Evolutionary conservation across 1,140 invertebrate species (phyloP).

Genomic region (Megalopta genalis): DNA sequence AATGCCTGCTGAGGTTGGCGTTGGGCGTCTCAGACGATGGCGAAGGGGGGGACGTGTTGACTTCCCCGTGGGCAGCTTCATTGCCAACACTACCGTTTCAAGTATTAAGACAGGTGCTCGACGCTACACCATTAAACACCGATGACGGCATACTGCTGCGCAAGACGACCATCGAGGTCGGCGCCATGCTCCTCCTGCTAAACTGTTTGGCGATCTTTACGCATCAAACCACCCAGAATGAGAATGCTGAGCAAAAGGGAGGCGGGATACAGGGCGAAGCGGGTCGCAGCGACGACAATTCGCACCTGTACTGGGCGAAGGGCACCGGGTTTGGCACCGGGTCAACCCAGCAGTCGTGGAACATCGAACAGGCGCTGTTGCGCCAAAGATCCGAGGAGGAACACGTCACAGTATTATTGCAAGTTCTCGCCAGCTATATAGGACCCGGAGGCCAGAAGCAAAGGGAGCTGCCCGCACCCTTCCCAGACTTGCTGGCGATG

Average conservation of each 20-base stretch:
- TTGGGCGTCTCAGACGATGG: conserved; percentile 95
- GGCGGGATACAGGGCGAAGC: conserved; percentile 51
- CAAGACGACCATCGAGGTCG: conserved; percentile 89
- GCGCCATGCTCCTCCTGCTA: conserved; percentile 90
- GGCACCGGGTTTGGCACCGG: conserved; percentile 97
- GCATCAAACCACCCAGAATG: conserved; percentile 84
- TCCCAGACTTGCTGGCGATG: conserved; percentile 88
- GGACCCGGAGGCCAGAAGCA: conserved; percentile 85
- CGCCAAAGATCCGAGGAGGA: conserved; percentile 95
- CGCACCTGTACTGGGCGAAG: conserved; percentile 96
- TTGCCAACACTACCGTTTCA: conserved; percentile 94
- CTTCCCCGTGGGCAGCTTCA: conserved; percentile 86
- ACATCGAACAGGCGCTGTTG: conserved; percentile 95
- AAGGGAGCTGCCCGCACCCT: conserved; percentile 83
- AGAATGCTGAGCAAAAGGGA: conserved; percentile 53
- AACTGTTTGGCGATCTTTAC: conserved; percentile 94
- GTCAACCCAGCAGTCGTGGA: conserved; percentile 96
- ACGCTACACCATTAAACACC: conserved; percentile 88
- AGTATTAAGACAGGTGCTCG: conserved; percentile 89
- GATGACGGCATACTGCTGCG: conserved; percentile 90
- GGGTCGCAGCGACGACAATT: conserved; percentile 84
- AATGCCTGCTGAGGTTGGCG: conserved; percentile 91
- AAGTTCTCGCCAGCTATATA: conserved; percentile 93
- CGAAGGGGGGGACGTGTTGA: conserved; percentile 91
- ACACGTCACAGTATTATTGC: conserved; percentile 90